phyloP scores from a whole-genome alignment of 2,888 invertebrate genomes.

The Lasioglossum zephyrum region DNA sequence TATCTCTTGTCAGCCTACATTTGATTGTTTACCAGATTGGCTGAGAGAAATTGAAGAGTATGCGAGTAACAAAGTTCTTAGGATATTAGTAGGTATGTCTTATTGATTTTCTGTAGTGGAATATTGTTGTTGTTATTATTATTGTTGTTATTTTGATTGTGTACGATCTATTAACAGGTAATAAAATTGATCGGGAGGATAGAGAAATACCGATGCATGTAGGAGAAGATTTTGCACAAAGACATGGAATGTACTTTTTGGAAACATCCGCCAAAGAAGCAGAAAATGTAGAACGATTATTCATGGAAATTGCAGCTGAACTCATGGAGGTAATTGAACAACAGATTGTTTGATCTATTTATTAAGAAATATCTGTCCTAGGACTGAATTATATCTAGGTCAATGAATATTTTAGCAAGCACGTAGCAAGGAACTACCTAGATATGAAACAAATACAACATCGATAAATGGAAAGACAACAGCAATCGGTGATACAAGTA shows the following conservation, averaged over 20 bases:
- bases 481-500: conserved; percentile 88
- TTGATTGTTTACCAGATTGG: conserved; percentile 99
- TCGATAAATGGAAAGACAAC: conserved; percentile 90
- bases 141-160: background rate
- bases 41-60: conserved; percentile 98
- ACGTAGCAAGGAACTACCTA: conserved; percentile 92
- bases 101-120: background rate
- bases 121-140: background rate
- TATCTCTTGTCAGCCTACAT: conserved; percentile 98
- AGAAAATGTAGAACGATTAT: conserved; percentile 98
- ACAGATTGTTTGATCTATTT: background rate
- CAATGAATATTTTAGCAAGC: conserved; percentile 88
- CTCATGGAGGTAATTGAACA: conserved; percentile 89
- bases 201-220: conserved; percentile 97
- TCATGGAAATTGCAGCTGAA: conserved; percentile 98
- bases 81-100: conserved; percentile 95
- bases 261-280: conserved; percentile 99
- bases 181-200: conserved; percentile 98
- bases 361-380: conserved; percentile 3
- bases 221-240: conserved; percentile 97
- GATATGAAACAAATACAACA: conserved; percentile 90
- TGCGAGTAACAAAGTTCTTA: conserved; percentile 96
- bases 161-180: conserved; percentile 86
- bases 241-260: conserved; percentile 98
- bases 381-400: conserved; percentile 17